Evolutionary conservation across 2,888 invertebrate genomes (phyloP).

Genomic region (Orthosia incerta): DNA sequence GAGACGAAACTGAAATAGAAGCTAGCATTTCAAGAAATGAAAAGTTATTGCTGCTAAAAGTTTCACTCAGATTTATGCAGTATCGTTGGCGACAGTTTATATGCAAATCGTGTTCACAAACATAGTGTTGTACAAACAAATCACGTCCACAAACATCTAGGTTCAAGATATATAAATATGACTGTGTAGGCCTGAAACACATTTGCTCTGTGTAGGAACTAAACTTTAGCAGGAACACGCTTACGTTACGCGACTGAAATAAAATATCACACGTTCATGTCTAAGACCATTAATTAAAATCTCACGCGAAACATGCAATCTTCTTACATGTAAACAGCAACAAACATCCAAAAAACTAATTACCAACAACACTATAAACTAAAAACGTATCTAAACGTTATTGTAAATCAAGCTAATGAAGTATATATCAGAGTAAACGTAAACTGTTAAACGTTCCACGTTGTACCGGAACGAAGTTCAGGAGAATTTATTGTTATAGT

Average conservation of each 20-base stretch:
- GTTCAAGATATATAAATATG: slow-evolving; percentile 28
- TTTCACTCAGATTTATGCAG: slow-evolving; percentile 21
- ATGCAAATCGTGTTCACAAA: slow-evolving; percentile 41
- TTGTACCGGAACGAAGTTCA: slow-evolving; percentile 81
- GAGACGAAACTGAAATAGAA: slow-evolving; percentile 25
- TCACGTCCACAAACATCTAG: slow-evolving; percentile 50
- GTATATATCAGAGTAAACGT: slow-evolving; percentile 74
- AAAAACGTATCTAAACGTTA: slow-evolving; percentile 62
- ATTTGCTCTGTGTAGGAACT: slow-evolving; percentile 19
- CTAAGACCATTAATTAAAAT: slow-evolving; percentile 35
- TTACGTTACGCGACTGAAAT: background rate
- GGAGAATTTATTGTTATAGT: slow-evolving; percentile 86
- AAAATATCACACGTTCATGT: slow-evolving; percentile 13
- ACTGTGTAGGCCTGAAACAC: slow-evolving; percentile 26
- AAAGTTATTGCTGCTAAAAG: slow-evolving; percentile 31
- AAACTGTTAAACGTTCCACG: slow-evolving; percentile 80
- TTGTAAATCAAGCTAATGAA: slow-evolving; percentile 73
- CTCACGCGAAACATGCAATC: slow-evolving; percentile 43
- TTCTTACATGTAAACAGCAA: slow-evolving; percentile 47
- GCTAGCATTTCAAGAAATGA: slow-evolving; percentile 19
- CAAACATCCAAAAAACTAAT: slow-evolving; percentile 52
- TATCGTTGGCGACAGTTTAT: slow-evolving; percentile 15
- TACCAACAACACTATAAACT: slow-evolving; percentile 57
- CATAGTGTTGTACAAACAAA: slow-evolving; percentile 44
- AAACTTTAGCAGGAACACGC: slow-evolving; percentile 17